Base-by-base conservation (phyloP, 2,888 invertebrate genomes). In the Drosophila imparisetae region DNA sequence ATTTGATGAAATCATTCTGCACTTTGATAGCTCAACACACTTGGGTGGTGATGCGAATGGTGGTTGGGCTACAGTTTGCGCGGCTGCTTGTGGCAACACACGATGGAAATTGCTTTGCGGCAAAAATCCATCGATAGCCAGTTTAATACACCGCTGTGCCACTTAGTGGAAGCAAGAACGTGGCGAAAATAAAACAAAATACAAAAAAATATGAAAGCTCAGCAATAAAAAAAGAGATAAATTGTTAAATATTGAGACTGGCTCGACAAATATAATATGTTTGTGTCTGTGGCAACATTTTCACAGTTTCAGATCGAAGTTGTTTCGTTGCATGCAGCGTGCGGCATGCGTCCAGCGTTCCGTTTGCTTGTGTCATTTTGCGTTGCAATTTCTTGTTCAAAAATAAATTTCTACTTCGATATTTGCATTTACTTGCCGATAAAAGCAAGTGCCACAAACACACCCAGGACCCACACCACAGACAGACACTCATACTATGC, bases 1-100 rank as follows among this genome's bases (percentile, higher is more conserved):
- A 80, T 87, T 80, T 80, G 72, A 85, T 84, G 72, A 80, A 83
- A 83, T 83, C 86, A 84, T 86, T 80, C 71, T 66, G 57, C 63
- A 67, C 50, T 66, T 70, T 73, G 68, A 68, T 24, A 15, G 54
- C 24, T 61, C 49, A n/a, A 40, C 57, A 57, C 52, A 49, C 18
- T 38, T 18, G 11, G 24, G 2, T 24, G 10, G 8, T 32, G 6
- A 6, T 18, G 40, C 34, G 32, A 15, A 29, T 21, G 60, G 6
- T 48, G 38, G 18, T 21, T 24, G 24, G 29, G 36, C n/a, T n/a
- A n/a, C n/a, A n/a, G n/a, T n/a, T n/a, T n/a, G 8, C 36, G 38
- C 30, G 40, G 27, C 61, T 54, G 45, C n/a, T 45, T 49, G 18
- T 7, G 27, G 50, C 62, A 54, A 50, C 48, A 55, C 63, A 30